These are phyloP conservation scores for Cremastinae sp. DNA, from an alignment of 2,888 invertebrate genomes.

Conservation along the genomic window DNA sequence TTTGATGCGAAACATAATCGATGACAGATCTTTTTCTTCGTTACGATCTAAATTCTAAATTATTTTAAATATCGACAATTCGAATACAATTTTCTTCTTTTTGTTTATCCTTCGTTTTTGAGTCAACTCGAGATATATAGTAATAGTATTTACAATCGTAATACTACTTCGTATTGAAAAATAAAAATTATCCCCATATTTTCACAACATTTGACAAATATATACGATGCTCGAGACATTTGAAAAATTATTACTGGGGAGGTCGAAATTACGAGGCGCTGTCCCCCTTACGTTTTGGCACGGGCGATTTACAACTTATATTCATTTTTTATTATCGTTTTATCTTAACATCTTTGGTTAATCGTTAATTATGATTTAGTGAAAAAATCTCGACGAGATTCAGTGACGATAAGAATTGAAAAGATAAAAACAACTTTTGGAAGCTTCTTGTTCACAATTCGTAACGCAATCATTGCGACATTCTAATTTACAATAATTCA, in stretches of 20 bases:
- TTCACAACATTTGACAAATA: conserved; percentile 54
- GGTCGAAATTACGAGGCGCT: conserved; percentile 29
- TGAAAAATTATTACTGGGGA: conserved; percentile 9
- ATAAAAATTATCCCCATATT: conserved; percentile 57
- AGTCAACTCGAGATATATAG: conserved; percentile 50
- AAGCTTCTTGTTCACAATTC: conserved; percentile 33
- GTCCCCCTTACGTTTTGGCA: conserved; percentile 59
- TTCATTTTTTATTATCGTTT: conserved; percentile 7
- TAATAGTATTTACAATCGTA: conserved; percentile 58
- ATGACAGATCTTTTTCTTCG: conserved; percentile 35
- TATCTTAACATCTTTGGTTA: conserved; percentile 56
- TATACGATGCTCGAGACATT: conserved; percentile 47
- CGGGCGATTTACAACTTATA: conserved; percentile 54
- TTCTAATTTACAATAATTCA: conserved; percentile 28
- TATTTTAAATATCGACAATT: conserved; percentile 35
- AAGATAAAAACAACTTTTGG: conserved; percentile 1
- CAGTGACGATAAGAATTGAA: conserved; percentile 5
- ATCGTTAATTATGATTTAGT: conserved; percentile 48
- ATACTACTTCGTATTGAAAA: conserved; percentile 60
- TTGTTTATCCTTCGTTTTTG: conserved; percentile 23
- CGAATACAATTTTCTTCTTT: conserved; percentile 53
- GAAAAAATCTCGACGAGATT: conserved; percentile 45
- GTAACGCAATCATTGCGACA: conserved; percentile 8
- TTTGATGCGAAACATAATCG: neutral
- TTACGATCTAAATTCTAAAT: conserved; percentile 38